Conservation (phyloP, 1,140 invertebrate genomes). For the Drosophila lacteicornis region DNA sequence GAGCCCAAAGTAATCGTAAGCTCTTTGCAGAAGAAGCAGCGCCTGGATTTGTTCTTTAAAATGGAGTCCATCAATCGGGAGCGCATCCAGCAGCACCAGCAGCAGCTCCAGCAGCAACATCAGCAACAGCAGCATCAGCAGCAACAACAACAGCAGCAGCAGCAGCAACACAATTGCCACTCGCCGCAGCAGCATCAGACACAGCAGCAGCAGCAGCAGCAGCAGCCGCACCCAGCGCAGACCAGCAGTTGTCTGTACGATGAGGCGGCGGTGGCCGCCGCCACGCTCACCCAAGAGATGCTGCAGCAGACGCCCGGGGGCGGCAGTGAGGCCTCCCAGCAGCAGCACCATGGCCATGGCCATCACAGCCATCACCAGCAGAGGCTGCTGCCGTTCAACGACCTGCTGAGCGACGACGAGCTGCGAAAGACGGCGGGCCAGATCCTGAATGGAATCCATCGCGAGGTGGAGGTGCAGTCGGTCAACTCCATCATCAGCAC, state of each 20-base stretch:
- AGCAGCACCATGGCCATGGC: constrained; percentile 29
- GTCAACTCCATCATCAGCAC: constrained; percentile 82
- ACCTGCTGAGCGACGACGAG: constrained; percentile 78
- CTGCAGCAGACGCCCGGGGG: constrained; percentile 42
- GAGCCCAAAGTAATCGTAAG: background rate
- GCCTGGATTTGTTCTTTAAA: constrained; percentile 84
- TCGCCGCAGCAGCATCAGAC: constrained; percentile 40
- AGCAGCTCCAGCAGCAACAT: constrained; percentile 45
- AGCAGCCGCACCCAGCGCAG: constrained; percentile 1
- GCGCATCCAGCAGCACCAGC: constrained; percentile 75
- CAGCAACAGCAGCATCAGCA: constrained; percentile 68
- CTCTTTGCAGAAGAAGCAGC: constrained; percentile 79
- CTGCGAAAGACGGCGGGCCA: constrained; percentile 85
- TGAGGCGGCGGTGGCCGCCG: constrained; percentile 75
- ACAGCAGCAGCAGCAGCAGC: constrained; percentile 41
- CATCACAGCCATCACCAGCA: constrained; percentile 51
- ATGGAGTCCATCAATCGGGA: constrained; percentile 83
- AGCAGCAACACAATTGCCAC: constrained; percentile 36
- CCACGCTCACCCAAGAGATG: constrained; percentile 76
- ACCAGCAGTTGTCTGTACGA: constrained; percentile 62
- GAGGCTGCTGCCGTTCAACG: constrained; percentile 72
- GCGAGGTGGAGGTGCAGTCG: constrained; percentile 85
- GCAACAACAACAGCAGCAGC: constrained; percentile 53
- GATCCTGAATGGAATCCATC: constrained; percentile 85
- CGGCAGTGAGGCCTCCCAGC: constrained; percentile 6